Evolutionary conservation across 2,113 vertebrate genomes (phyloP), one percentile per base, ranked within the genome.

Genomic region (Ptychochromis oligacanthus): DNA sequence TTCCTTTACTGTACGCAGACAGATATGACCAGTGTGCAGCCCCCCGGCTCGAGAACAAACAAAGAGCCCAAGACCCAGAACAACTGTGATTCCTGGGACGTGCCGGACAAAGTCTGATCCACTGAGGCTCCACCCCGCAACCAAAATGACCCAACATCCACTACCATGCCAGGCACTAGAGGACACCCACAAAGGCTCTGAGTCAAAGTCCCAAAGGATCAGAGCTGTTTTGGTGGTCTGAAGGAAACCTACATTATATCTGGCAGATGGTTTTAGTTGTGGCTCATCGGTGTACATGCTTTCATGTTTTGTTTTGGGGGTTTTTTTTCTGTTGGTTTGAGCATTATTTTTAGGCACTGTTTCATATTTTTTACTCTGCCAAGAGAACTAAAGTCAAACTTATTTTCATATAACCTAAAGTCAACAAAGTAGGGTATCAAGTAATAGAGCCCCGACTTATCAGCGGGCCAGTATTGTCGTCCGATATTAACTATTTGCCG

Each of bases 381-480:
- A 36, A 6, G 36, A 36, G 8, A 36, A 36, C 36, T 36, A 36
- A 6, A 36, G 36, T 36, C 36, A 36, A 31, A 31, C 4, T 31
- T 6, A 7, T 8, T 8, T 36, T 36, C 7, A 36, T 36, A 36
- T 36, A 46, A 67, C 22, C 38, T 46, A 26, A 46, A 46, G 13
- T 67, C 10, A 3, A 24, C 28, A 36, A 36, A 36, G 36, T 36
- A 36, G 36, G 8, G 36, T 8, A 36, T 36, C 28, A 31, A 31
- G 28, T 4, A 31, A 31, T 3, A 31, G 28, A 31, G 28, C 28
- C 28, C 28, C 28, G 15, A 65, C 10, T 24, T 43, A 65, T 43
- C 24, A 7, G 62, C 1, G n/a, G n/a, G 36, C 62, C 62, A 7
- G 43, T 24, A 24, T 24, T 6, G 43, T 0, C 24, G 36, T 0